These are phyloP conservation scores for Xenopus borealis DNA, from an alignment of 2,113 vertebrate species.

Conservation along the genomic window DNA sequence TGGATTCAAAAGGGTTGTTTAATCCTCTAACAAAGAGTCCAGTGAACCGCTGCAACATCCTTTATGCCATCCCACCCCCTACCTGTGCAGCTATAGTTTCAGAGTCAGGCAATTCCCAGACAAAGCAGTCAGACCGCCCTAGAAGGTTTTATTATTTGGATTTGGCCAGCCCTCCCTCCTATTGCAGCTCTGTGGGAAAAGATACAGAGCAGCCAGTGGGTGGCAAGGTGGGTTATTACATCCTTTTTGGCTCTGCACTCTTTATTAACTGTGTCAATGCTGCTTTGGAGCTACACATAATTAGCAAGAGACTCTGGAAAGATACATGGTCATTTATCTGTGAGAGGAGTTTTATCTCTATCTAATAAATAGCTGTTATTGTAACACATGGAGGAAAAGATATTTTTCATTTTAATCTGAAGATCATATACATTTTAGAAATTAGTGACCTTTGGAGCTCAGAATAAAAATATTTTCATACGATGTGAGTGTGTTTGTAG, in stretches of 20 bases:
- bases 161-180: background rate
- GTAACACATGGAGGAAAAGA: too few species aligned
- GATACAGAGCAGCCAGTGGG: conserved; percentile 1
- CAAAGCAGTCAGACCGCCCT: conserved; percentile 33
- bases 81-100: conserved; percentile 49
- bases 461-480: too few species aligned
- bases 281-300: background rate
- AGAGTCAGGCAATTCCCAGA: conserved; percentile 46
- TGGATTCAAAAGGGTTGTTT: conserved; percentile 42
- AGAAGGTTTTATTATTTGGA: conserved; percentile 36
- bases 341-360: too few species aligned
- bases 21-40: conserved; percentile 58
- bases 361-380: too few species aligned
- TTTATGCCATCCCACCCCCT: conserved; percentile 42
- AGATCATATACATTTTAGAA: too few species aligned
- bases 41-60: conserved; percentile 6
- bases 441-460: too few species aligned
- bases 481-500: too few species aligned
- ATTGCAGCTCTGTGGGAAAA: conserved; percentile 19
- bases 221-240: rapidly evolving
- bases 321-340: too few species aligned
- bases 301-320: too few species aligned
- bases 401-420: too few species aligned
- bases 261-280: conserved; percentile 83
- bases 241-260: conserved; percentile 79